A percentile compares a stretch with the other conserved stretches of the same genome.
phyloP scores from a whole-genome alignment of 2,113 vertebrate species.

The Sylvia atricapilla region DNA sequence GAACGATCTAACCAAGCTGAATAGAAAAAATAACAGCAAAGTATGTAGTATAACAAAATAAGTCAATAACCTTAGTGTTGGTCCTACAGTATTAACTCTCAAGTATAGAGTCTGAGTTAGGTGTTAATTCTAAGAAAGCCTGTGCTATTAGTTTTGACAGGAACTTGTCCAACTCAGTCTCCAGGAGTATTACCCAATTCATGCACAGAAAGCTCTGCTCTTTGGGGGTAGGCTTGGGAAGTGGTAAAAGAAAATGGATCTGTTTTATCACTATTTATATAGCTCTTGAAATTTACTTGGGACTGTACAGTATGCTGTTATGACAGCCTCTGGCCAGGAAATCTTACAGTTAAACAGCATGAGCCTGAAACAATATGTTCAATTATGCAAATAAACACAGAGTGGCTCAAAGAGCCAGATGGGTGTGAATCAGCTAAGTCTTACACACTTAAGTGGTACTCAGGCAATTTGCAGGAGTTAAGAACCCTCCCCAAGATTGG shows the following conservation, averaged over 20 bases:
- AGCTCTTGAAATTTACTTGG: not conserved
- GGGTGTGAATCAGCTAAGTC: not conserved
- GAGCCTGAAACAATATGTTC: constrained; percentile 33
- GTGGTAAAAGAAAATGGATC: not conserved
- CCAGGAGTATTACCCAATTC: not conserved
- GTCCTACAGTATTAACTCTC: not conserved
- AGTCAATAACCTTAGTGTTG: not conserved
- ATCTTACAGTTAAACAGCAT: constrained; percentile 23
- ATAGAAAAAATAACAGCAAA: not conserved
- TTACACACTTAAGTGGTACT: not conserved
- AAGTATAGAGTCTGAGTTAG: not conserved
- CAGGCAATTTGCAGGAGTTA: not conserved
- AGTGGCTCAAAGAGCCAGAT: constrained; percentile 24
- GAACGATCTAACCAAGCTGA: not conserved
- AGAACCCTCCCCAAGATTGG: not conserved
- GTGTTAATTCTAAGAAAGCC: not conserved
- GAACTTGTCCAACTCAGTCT: not conserved
- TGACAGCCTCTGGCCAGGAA: constrained; percentile 8
- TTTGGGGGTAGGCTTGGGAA: not conserved
- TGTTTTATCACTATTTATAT: not conserved
- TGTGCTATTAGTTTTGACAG: not conserved
- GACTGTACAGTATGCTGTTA: not conserved
- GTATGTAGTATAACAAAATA: not conserved
- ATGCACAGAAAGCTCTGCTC: not conserved
- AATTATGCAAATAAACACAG: constrained; percentile 40